phyloP scores from a whole-genome alignment of 1,140 invertebrate genomes.

The Araneus ventricosus region DNA sequence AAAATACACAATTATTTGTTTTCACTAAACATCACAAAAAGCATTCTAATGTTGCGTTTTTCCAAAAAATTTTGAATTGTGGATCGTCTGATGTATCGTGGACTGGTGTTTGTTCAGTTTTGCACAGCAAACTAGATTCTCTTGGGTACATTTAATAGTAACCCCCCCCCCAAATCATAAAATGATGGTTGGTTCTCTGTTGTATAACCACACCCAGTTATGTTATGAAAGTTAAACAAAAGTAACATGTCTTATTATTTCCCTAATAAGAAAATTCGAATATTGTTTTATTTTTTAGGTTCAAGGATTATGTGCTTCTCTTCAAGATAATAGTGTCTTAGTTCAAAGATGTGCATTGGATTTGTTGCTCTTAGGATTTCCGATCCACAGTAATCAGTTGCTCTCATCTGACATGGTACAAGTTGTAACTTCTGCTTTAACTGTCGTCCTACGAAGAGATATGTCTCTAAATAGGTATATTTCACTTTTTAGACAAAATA shows the following conservation, averaged over 20 bases:
- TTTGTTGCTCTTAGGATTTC: constrained; percentile 91
- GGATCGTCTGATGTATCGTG: too few relatives aligned
- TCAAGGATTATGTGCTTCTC: constrained; percentile 85
- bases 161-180: too few relatives aligned
- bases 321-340: constrained; percentile 90
- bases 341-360: constrained; percentile 94
- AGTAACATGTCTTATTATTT: background rate
- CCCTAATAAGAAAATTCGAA: constrained; percentile 51
- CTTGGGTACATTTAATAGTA: too few relatives aligned
- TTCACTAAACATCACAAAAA: too few relatives aligned
- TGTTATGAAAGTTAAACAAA: too few relatives aligned
- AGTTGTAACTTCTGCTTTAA: constrained; percentile 89
- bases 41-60: too few relatives aligned
- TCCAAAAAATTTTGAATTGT: too few relatives aligned
- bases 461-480: constrained; percentile 92
- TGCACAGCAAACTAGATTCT: too few relatives aligned
- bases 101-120: too few relatives aligned
- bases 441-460: constrained; percentile 92
- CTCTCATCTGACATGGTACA: constrained; percentile 87
- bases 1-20: too few relatives aligned
- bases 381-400: constrained; percentile 90
- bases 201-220: too few relatives aligned
- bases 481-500: background rate
- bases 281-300: constrained; percentile 80
- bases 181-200: too few relatives aligned